Evolutionary conservation across 2,113 vertebrate species (phyloP).

Genomic region (Corynorhinus townsendii): DNA sequence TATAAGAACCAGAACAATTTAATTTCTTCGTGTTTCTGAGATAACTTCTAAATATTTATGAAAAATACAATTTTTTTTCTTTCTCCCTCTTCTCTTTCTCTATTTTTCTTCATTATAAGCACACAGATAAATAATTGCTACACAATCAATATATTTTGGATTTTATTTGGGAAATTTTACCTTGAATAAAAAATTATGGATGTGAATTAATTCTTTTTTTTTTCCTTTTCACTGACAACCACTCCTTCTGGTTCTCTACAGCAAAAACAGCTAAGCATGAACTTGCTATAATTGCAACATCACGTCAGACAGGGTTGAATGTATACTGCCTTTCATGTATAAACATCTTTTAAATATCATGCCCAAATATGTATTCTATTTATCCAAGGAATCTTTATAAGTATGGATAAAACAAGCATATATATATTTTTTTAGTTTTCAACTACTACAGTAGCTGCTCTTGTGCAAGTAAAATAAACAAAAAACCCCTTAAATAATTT

Average conservation of each 20-base stretch:
- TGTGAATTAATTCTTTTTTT: not conserved
- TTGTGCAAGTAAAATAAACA: not conserved
- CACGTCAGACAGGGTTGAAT: not conserved
- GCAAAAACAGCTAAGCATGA: conserved; percentile 22
- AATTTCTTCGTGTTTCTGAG: not conserved
- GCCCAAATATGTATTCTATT: not conserved
- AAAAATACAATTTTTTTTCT: not conserved
- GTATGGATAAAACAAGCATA: not conserved
- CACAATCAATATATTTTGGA: not conserved
- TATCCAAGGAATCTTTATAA: conserved; percentile 22
- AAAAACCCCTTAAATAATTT: not conserved
- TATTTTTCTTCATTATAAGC: not conserved
- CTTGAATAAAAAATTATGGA: not conserved
- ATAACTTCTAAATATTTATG: not conserved
- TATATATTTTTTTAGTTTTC: not conserved
- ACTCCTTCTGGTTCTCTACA: not conserved
- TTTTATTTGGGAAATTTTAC: conserved; percentile 1
- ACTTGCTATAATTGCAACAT: not conserved
- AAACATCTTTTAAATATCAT: conserved; percentile 13
- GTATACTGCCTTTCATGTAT: not conserved
- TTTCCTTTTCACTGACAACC: not conserved
- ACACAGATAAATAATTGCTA: not conserved
- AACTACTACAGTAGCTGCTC: not conserved
- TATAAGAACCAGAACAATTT: not conserved
- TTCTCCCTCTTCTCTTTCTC: not conserved